Evolutionary conservation across 2,113 vertebrate species (phyloP), one percentile per base, ranked within the genome.

Genomic region (Pavo muticus): DNA sequence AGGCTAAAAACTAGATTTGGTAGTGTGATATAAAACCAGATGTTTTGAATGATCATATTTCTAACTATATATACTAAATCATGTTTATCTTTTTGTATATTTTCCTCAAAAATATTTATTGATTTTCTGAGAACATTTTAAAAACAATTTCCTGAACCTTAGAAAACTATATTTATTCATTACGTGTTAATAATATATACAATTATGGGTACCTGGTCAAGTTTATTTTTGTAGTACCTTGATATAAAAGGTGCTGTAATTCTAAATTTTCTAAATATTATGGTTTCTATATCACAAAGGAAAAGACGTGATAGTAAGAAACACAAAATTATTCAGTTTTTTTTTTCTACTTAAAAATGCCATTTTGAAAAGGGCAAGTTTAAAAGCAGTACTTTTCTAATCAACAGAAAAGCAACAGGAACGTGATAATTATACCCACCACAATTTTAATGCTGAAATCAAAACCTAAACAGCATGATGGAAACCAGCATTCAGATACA

Each of bases 41-140:
- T 98, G 98, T 98, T 98, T 97, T 97, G 97, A 98, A 97, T 97
- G 97, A 98, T 95, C 97, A 96, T 97, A 97, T 96, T 97, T 97
- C 96, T 96, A 97, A 95, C 84, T 71, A 90, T 61, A 96, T 79
- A 87, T 47, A 90, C 21, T 27, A 76, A 94, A 96, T 91, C 76
- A 96, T 91, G 93, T 95, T 94, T 97, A 94, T 83, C 35, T 57
- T 17, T 94, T 86, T 75, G 72, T 73, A 89, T 83, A 68, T 59
- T 87, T 97, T 92, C 25, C 8, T 47, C 50, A 88, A 92, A 96
- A 80, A 90, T 93, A 95, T 94, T 84, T 61, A 90, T 70, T 70
- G 84, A 95, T 84, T 95, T 90, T 90, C 90, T 30, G 76, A 96
- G 67, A 90, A 96, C 45, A 93, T 84, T 91, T 95, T 45, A 9